Percentiles rank a stretch among this genome's conserved stretches.
Evolutionary conservation across 2,888 invertebrate species (phyloP).

Genomic region (Polietes domitor): DNA sequence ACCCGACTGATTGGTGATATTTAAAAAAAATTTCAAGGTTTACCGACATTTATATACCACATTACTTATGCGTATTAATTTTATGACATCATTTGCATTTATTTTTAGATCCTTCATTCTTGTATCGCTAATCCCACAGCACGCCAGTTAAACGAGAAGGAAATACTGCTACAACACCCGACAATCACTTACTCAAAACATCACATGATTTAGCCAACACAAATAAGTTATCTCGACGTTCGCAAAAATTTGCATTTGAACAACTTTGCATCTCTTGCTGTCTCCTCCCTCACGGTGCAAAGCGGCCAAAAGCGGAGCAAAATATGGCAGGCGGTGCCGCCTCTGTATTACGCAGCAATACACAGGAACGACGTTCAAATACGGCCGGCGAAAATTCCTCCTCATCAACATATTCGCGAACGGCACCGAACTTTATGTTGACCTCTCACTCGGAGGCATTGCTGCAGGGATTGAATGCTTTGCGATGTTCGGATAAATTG

Average conservation of each 20-base stretch:
- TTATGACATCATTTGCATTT: constrained; percentile 1
- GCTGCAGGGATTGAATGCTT: constrained; percentile 83
- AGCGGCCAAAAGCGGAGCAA: background rate
- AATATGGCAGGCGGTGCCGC: constrained; percentile 69
- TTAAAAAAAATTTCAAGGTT: too few species aligned
- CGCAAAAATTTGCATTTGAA: background rate
- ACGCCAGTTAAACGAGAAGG: background rate
- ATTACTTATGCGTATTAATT: background rate
- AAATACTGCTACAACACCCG: background rate
- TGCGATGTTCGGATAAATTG: constrained; percentile 84
- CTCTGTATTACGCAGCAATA: constrained; percentile 65
- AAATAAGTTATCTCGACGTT: background rate
- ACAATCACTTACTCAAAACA: background rate
- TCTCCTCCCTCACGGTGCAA: background rate
- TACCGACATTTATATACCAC: too few species aligned
- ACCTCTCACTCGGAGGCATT: constrained; percentile 70
- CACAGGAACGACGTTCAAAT: constrained; percentile 62
- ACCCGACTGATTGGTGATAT: too few species aligned
- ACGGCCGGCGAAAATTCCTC: constrained; percentile 49
- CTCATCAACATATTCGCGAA: constrained; percentile 61
- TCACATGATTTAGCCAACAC: constrained; percentile 44
- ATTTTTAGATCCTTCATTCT: background rate
- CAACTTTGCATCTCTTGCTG: background rate
- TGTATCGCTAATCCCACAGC: background rate
- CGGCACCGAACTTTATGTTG: constrained; percentile 65